Evolutionary conservation across 2,113 vertebrate species (phyloP).

Genomic region (Diadophis punctatus): DNA sequence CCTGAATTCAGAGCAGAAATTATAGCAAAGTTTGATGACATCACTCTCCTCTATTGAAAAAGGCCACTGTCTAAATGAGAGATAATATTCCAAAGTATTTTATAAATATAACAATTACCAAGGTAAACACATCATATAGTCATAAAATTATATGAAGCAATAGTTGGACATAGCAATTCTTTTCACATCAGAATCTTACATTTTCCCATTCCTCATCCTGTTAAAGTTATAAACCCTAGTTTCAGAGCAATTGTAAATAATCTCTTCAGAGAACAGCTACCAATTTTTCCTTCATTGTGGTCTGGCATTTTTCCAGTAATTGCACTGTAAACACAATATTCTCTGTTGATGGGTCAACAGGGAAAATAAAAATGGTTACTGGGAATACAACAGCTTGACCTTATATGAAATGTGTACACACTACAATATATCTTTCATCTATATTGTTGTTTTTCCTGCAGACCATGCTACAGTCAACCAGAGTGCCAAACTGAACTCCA

Average conservation of each 20-base stretch:
- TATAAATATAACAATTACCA: neutral
- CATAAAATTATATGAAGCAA: neutral
- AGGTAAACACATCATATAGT: neutral
- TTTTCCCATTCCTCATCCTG: neutral
- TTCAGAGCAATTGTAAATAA: neutral
- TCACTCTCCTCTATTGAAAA: neutral
- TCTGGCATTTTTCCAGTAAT: neutral
- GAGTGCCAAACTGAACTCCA: neutral
- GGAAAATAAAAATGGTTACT: neutral
- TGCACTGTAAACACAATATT: conserved; percentile 15
- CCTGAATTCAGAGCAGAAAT: neutral
- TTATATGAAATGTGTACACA: neutral
- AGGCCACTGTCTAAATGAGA: neutral
- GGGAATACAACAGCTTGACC: neutral
- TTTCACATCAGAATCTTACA: neutral
- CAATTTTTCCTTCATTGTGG: neutral
- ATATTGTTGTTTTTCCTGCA: neutral
- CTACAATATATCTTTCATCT: neutral
- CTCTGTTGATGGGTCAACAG: neutral
- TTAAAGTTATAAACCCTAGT: neutral
- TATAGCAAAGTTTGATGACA: neutral
- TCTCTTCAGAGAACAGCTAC: fast-evolving
- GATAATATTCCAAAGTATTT: neutral
- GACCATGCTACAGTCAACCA: neutral
- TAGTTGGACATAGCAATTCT: neutral